Percentiles rank a stretch among this genome's conserved stretches.
Conservation (phyloP, 2,797 vertebrate genomes). For the Nyctibius grandis region DNA sequence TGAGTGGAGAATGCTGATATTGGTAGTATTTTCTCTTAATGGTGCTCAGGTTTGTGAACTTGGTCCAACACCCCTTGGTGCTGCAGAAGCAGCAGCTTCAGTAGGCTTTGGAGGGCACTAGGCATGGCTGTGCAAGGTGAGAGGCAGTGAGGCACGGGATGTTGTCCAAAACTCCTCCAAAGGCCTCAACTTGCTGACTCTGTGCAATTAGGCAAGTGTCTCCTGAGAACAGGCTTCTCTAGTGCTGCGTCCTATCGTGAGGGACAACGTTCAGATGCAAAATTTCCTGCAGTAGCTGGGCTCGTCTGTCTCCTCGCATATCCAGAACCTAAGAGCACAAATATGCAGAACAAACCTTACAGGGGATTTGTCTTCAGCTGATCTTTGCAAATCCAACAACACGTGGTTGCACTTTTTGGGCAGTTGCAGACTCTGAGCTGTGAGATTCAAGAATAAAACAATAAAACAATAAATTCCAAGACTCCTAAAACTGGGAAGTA, state of each 20-base stretch:
- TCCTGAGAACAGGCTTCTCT: background rate
- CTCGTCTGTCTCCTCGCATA: background rate
- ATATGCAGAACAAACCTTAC: background rate
- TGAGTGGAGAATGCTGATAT: constrained; percentile 44
- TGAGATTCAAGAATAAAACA: background rate
- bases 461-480: background rate
- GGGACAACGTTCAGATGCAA: background rate
- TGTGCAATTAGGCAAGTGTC: background rate
- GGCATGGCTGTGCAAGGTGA: constrained; percentile 1
- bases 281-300: background rate
- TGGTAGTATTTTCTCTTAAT: constrained; percentile 33
- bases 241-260: background rate
- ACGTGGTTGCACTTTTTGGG: background rate
- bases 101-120: background rate
- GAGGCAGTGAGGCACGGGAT: background rate
- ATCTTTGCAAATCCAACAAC: background rate
- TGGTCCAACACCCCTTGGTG: constrained; percentile 49
- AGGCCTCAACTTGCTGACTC: constrained; percentile 4
- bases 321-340: background rate
- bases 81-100: background rate
- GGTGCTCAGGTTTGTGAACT: constrained; percentile 37
- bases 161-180: background rate
- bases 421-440: background rate
- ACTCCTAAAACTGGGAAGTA: background rate
- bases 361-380: background rate